phyloP scores from a whole-genome alignment of 2,797 vertebrate genomes.

The Chelon auratus region DNA sequence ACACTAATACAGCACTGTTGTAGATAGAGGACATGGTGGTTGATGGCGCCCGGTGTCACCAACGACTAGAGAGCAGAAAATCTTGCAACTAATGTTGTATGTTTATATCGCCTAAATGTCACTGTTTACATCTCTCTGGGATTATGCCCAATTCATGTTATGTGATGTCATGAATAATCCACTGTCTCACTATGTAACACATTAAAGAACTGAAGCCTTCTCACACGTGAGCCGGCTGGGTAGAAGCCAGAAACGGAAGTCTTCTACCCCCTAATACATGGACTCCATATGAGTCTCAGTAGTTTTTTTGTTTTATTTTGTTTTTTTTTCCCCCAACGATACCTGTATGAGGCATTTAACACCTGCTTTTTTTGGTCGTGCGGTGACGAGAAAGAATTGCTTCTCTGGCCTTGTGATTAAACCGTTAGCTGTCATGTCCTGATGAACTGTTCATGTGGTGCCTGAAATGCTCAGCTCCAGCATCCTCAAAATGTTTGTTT shows the following conservation, averaged over 20 bases:
- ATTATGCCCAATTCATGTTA: conserved; percentile 76
- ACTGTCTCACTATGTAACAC: conserved; percentile 76
- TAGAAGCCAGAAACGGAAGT: conserved; percentile 65
- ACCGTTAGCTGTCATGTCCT: conserved; percentile 66
- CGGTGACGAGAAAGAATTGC: conserved; percentile 55
- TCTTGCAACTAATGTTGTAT: conserved; percentile 80
- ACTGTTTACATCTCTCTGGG: conserved; percentile 82
- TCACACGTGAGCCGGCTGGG: conserved; percentile 66
- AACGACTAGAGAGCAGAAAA: conserved; percentile 70
- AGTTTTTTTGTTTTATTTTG: conserved; percentile 24
- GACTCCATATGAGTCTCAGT: conserved; percentile 53
- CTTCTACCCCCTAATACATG: conserved; percentile 43
- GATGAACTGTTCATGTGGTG: conserved; percentile 68
- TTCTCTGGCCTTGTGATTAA: conserved; percentile 70
- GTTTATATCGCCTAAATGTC: conserved; percentile 80
- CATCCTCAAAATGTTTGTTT: conserved; percentile 58
- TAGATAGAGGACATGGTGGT: conserved; percentile 79
- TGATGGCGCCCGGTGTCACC: conserved; percentile 69
- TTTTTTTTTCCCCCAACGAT: conserved; percentile 19
- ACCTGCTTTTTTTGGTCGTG: conserved; percentile 58
- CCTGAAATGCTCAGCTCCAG: conserved; percentile 72
- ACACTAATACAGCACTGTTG: conserved; percentile 84
- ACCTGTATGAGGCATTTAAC: conserved; percentile 58
- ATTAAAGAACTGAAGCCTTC: conserved; percentile 78
- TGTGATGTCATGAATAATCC: conserved; percentile 76